Base-by-base conservation (phyloP, 2,113 vertebrate genomes). In the Peucedramus taeniatus region DNA sequence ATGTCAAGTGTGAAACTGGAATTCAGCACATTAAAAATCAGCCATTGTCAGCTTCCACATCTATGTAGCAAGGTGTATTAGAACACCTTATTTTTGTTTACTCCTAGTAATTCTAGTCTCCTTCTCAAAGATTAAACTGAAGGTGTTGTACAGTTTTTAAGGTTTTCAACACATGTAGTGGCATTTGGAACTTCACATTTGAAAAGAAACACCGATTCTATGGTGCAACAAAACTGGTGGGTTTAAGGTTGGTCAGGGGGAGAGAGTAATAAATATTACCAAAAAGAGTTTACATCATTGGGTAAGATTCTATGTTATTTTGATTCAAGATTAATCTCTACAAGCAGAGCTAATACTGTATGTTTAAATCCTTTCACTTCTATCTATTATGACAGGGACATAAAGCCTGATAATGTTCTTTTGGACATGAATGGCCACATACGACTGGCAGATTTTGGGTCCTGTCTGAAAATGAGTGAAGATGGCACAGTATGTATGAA, bases 331-430 rank as follows among this genome's bases (percentile, higher is more conserved):
- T 31, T 57, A 21, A 23, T 70, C 35, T 90, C 57, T 71, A 44
- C 40, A 71, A 59, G 37, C 24, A 23, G 27, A 64, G 4, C 15
- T n/a, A 26, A 26, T 45, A 5, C 2, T 13, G 5, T 39, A 5
- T 77, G 7, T 70, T 45, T 76, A 76, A 65, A 33, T 72, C 22
- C 65, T 83, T n/a, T 16, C 17, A 68, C 54, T 72, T 81, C 37
- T 96, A 45, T 92, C 31, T 88, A 0, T 94, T 80, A 0, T 20
- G 54, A 90, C 98, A 99, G 99, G 90, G 99, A 99, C 93, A 99
- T 99, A 84, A 99, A 99, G 79, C 99, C 99, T 7, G 99, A 99
- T 97, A 99, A 99, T 15, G 98, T 99, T 69, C 98, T 99, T 86
- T 96, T 99, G 96, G 99, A 99, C 15, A 97, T 99, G 94, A 99